Base-by-base conservation (phyloP, 2,797 vertebrate genomes). In the Podarcis lilfordi region DNA sequence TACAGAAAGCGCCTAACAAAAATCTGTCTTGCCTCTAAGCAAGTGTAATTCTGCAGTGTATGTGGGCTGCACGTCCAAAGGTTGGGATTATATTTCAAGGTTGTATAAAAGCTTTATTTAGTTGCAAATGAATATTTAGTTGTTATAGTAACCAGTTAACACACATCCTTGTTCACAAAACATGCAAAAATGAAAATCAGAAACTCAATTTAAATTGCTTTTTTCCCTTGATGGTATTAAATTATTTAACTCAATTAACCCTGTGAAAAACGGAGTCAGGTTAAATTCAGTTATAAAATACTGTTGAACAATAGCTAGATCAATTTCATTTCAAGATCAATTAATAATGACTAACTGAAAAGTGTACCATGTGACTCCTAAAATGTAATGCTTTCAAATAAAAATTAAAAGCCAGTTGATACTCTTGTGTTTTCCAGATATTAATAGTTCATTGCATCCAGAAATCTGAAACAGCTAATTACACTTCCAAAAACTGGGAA, bases 81-180 rank as follows among this genome's bases (percentile, higher is more conserved):
- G 37, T 15, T 64, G 37, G 55, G 35, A 68, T 82, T 83, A 35
- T 61, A 15, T 68, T 68, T 85, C 72, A 61, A 37, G 32, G 61
- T 86, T 78, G 37, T 25, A 23, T 45, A 85, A 77, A 7, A 5
- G 55, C 59, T 66, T 77, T 85, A 66, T 68, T 66, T 86, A 79
- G 29, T 45, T 86, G 61, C 29, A 86, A 86, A 25, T n/a, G n/a
- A 78, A 32, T 78, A 78, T 79, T 78, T 78, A 78, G 61, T 86
- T 86, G 40, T 78, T 68, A 79, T 45, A 35, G 29, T 37, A 86
- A 86, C 75, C 10, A 15, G 11, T 27, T 50, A 78, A n/a, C 21
- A 86, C 25, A 21, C 21, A 68, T 40, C 21, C 29, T 45, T 50
- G 29, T 32, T 15, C 40, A 79, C 29, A 19, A 78, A 68, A 43